Evolutionary conservation across 2,113 vertebrate genomes (phyloP), one percentile per base, ranked within the genome.

Genomic region (Elephantulus edwardii): DNA sequence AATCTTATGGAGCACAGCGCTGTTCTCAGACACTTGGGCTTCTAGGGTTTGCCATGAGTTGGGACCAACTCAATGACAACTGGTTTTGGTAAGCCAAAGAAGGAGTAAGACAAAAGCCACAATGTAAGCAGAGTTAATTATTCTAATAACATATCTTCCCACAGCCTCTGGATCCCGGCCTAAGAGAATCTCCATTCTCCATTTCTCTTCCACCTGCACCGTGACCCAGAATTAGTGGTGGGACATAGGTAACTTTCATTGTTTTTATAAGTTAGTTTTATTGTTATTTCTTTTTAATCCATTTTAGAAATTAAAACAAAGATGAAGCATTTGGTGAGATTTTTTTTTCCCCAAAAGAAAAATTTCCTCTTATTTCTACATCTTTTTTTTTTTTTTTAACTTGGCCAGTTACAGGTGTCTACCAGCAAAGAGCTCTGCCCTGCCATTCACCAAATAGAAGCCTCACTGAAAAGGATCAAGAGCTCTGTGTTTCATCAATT

Each of bases 401-500:
- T 95, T 93, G 96, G 97, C 98, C 98, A 97, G 98, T 98, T 93
- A 93, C 98, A 98, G 98, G 98, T 98, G 98, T 96, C 94, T 94
- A 96, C 97, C 95, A 96, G 93, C 84, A 83, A 80, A 84, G 93
- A 93, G 95, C 83, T 94, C 96, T 92, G 35, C 94, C 94, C 95
- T 94, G 95, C 96, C 91, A 58, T 97, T 96, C 96, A 88, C 97
- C 92, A 93, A 97, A 98, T 96, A 98, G 98, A 98, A 98, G 95
- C 91, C 95, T 96, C 94, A 94, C 96, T 97, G 98, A 98, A 97
- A 97, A 94, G 98, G 98, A 98, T 97, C 97, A 99, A 98, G 98
- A 97, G 98, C 96, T 96, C 98, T 98, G 98, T 98, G 98, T 99
- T 99, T 97, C 98, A 98, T 98, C 98, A 95, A 95, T 97, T 98